Evolutionary conservation across 1,140 invertebrate species (phyloP).

Genomic region (Scaptomyza montana): DNA sequence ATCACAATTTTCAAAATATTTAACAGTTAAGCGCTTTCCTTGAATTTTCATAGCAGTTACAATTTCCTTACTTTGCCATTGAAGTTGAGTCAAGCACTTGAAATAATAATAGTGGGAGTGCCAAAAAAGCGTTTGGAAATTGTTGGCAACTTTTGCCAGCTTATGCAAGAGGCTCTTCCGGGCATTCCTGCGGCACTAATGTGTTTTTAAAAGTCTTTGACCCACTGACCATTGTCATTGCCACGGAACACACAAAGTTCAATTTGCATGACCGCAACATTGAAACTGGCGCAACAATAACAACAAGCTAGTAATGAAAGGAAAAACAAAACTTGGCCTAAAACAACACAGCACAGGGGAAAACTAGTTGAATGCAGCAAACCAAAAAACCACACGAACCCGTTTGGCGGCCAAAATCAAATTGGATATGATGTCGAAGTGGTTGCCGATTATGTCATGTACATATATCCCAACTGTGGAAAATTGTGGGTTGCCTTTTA

Average conservation of each 20-base stretch:
- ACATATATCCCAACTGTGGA: constrained; percentile 41
- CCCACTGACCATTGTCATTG: constrained; percentile 59
- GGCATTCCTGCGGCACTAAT: neutral
- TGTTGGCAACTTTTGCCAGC: constrained; percentile 1
- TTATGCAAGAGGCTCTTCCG: neutral
- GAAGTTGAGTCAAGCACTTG: neutral
- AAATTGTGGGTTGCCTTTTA: constrained; percentile 51
- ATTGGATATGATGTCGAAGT: constrained; percentile 37
- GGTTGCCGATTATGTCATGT: constrained; percentile 68
- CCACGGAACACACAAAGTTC: constrained; percentile 35
- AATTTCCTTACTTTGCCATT: constrained; percentile 21
- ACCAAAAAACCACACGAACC: constrained; percentile 43
- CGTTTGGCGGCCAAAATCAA: constrained; percentile 38
- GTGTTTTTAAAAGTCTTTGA: constrained; percentile 29
- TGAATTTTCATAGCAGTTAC: constrained; percentile 6
- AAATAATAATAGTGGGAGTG: neutral
- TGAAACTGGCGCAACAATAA: constrained; percentile 39
- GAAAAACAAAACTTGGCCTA: constrained; percentile 39
- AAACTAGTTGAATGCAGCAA: constrained; percentile 33
- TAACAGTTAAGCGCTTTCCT: no score
- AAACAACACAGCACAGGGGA: constrained; percentile 15
- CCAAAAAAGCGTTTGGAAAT: neutral
- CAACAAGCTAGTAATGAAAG: neutral
- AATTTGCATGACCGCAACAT: constrained; percentile 57
- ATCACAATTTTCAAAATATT: no score